These are phyloP conservation scores for Platichthys flesus DNA, from an alignment of 2,113 vertebrate genomes.

Conservation along the genomic window DNA sequence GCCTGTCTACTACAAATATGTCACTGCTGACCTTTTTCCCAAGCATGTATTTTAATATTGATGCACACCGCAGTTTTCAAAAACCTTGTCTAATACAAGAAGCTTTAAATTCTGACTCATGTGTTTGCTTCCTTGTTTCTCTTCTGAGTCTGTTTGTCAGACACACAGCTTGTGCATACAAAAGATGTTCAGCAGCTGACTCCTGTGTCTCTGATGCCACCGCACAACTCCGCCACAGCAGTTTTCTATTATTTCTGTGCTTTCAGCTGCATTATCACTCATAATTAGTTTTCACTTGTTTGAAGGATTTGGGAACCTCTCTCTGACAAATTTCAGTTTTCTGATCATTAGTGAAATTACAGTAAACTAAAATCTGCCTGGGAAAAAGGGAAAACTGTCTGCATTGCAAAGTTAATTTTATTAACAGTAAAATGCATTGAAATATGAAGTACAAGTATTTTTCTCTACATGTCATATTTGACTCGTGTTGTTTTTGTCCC, in stretches of 20 bases:
- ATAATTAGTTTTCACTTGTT: constrained; percentile 3
- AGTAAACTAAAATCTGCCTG: not conserved
- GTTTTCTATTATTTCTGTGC: constrained; percentile 16
- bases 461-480: constrained; percentile 22
- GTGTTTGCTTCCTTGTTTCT: not conserved
- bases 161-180: constrained; percentile 14
- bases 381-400: not conserved
- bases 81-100: constrained; percentile 15
- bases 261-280: constrained; percentile 22
- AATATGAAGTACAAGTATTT: not conserved
- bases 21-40: constrained; percentile 24
- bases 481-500: constrained; percentile 58
- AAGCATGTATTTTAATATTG: not conserved
- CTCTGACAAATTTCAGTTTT: not conserved
- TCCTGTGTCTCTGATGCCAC: constrained; percentile 35
- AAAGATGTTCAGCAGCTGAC: constrained; percentile 30
- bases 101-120: not conserved
- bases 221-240: constrained; percentile 30
- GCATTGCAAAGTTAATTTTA: not conserved
- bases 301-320: not conserved
- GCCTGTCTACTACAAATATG: constrained; percentile 10
- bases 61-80: not conserved
- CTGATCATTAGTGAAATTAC: not conserved
- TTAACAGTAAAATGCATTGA: constrained; percentile 21
- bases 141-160: constrained; percentile 12